phyloP scores from a whole-genome alignment of 2,888 invertebrate species.

The Cataglyphis cursor region DNA sequence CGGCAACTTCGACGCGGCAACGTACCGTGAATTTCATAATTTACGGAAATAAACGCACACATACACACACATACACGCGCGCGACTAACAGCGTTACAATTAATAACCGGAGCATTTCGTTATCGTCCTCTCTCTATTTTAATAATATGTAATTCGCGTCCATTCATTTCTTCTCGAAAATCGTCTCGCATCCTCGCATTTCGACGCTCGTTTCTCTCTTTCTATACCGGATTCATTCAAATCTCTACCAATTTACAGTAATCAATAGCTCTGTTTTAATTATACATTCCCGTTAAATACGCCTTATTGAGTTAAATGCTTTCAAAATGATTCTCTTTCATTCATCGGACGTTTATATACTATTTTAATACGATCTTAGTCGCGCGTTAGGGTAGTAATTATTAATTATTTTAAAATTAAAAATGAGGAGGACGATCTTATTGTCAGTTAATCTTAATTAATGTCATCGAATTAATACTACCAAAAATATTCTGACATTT shows the following conservation, averaged over 20 bases:
- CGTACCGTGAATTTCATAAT: constrained; percentile 48
- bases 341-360: background rate
- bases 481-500: background rate
- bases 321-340: background rate
- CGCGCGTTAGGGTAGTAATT: background rate
- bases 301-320: background rate
- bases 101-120: constrained; percentile 40
- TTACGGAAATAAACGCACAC: constrained; percentile 49
- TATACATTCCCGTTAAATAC: background rate
- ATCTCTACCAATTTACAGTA: background rate
- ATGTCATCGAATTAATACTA: background rate
- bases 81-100: constrained; percentile 45
- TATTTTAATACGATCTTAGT: background rate
- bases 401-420: background rate
- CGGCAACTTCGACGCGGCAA: constrained; percentile 42
- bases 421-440: background rate
- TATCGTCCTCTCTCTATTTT: constrained; percentile 3
- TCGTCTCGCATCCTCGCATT: background rate
- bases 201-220: background rate
- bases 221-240: background rate
- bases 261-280: background rate
- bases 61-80: background rate
- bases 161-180: constrained; percentile 17
- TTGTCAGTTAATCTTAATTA: background rate
- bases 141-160: constrained; percentile 16